Evolutionary conservation across 1,140 invertebrate species (phyloP).

Genomic region (Euwallacea fornicatus): DNA sequence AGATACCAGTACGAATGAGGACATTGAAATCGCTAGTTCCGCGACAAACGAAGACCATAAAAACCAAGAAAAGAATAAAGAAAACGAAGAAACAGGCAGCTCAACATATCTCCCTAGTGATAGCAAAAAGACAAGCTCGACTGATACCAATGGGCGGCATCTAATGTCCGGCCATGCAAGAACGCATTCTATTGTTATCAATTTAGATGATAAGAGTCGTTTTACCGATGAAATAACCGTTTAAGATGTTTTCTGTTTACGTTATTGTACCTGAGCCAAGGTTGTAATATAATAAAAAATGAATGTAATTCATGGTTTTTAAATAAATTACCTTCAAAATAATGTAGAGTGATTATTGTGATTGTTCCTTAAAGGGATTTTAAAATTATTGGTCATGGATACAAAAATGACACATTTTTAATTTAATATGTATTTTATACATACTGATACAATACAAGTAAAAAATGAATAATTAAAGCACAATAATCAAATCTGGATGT

Average conservation of each 20-base stretch:
- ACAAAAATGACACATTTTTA: too few species aligned
- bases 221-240: constrained; percentile 81
- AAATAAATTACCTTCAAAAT: constrained; percentile 31
- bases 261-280: constrained; percentile 41
- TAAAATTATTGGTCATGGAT: too few species aligned
- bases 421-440: not conserved
- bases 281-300: constrained; percentile 40
- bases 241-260: constrained; percentile 53
- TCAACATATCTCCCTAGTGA: constrained; percentile 44
- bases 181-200: constrained; percentile 74
- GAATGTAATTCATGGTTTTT: constrained; percentile 31
- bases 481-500: too few species aligned
- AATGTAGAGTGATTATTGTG: not conserved
- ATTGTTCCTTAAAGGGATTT: not conserved
- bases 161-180: constrained; percentile 67
- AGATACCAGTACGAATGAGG: constrained; percentile 4
- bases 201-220: constrained; percentile 75
- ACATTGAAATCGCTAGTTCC: constrained; percentile 10
- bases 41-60: not conserved
- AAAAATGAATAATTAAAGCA: too few species aligned
- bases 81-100: constrained; percentile 40
- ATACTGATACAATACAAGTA: constrained; percentile 2
- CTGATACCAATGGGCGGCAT: constrained; percentile 47
- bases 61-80: constrained; percentile 44
- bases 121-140: constrained; percentile 41